These are phyloP conservation scores for Delichon dasypus DNA, from an alignment of 2,797 vertebrate species.

Conservation along the genomic window DNA sequence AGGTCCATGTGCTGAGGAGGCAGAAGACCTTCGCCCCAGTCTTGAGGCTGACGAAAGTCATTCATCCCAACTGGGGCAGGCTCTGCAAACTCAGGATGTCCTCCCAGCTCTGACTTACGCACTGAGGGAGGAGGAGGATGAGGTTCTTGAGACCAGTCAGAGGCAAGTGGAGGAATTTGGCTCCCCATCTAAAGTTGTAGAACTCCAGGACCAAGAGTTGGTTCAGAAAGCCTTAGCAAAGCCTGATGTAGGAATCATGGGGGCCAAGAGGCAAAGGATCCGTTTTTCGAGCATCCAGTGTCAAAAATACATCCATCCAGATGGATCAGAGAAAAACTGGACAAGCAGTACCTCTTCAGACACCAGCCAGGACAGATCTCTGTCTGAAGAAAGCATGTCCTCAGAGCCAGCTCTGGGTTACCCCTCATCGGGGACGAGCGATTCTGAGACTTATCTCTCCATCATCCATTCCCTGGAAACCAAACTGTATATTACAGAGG, in stretches of 20 bases:
- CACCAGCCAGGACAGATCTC: conserved; percentile 74
- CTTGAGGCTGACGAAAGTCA: conserved; percentile 79
- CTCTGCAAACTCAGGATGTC: conserved; percentile 76
- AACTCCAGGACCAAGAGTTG: conserved; percentile 62
- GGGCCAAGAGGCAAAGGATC: conserved; percentile 88
- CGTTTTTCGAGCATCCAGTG: conserved; percentile 94
- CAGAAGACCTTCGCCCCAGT: conserved; percentile 75
- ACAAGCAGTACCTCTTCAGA: conserved; percentile 78
- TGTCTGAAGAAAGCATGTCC: conserved; percentile 78
- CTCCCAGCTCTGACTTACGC: conserved; percentile 73
- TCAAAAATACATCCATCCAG: conserved; percentile 86
- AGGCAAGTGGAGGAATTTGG: conserved; percentile 48
- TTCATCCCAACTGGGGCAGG: conserved; percentile 76
- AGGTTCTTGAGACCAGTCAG: conserved; percentile 38
- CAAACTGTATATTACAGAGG: conserved; percentile 90
- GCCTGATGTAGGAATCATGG: conserved; percentile 76
- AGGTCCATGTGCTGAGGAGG: conserved; percentile 64
- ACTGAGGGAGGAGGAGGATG: conserved; percentile 61
- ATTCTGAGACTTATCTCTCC: conserved; percentile 89
- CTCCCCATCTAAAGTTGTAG: conserved; percentile 46
- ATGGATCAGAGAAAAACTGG: conserved; percentile 79
- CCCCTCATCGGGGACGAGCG: conserved; percentile 61
- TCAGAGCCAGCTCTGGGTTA: conserved; percentile 78
- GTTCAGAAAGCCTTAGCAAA: conserved; percentile 67
- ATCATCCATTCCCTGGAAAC: conserved; percentile 91